Percentiles rank a stretch among this genome's conserved stretches.
Conservation (phyloP, 1,140 invertebrate species). For the Diplogasteroides magnus region DNA sequence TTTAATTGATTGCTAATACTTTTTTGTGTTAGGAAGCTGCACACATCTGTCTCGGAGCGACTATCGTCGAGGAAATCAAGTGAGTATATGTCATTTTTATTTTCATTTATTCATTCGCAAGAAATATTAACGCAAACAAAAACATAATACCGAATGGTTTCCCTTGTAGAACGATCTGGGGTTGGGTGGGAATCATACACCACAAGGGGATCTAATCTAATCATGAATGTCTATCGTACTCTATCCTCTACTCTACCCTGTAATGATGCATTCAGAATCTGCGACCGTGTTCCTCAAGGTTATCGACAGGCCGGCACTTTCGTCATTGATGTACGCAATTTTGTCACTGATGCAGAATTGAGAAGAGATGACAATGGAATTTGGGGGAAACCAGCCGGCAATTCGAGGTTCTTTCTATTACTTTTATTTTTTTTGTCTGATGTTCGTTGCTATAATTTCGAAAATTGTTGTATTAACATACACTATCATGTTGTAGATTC, state of each 20-base stretch:
- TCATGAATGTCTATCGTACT: not conserved
- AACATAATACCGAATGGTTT: no score
- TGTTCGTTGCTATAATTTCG: not conserved
- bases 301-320: conserved; percentile 10
- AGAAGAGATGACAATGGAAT: conserved; percentile 11
- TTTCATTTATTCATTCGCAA: not conserved
- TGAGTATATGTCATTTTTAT: not conserved
- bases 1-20: no score
- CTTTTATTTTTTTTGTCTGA: not conserved
- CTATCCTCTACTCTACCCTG: not conserved
- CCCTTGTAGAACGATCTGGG: no score
- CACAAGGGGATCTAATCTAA: no score
- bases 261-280: not conserved
- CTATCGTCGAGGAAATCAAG: conserved; percentile 5
- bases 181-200: no score
- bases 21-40: no score
- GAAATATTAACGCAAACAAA: no score
- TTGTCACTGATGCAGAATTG: not conserved
- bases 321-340: not conserved
- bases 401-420: conserved; percentile 6
- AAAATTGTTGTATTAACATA: not conserved
- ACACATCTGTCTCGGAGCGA: conserved; percentile 2
- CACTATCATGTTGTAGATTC: not conserved
- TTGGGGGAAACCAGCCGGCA: conserved; percentile 14
- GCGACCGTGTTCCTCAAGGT: conserved; percentile 4